Base-by-base conservation (phyloP, 2,888 invertebrate genomes). In the Dolomedes plantarius region DNA sequence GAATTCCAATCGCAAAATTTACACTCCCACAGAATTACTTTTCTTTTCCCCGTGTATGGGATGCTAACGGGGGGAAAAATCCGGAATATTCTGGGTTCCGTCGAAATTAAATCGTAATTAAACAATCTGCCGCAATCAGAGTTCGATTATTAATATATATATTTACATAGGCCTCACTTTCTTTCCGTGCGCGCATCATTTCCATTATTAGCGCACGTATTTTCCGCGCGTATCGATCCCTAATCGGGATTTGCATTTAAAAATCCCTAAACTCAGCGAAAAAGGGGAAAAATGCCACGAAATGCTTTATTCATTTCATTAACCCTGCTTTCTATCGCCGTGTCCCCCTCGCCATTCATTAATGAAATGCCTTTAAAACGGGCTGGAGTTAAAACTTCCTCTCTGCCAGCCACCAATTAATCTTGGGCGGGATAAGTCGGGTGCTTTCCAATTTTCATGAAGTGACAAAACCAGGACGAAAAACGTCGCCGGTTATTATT, bases 351-450 rank as follows among this genome's bases (percentile, higher is more conserved):
- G 62, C n/a, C n/a, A n/a, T 71, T 85, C 83, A 85, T 85, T 85
- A 85, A 85, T 85, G 73, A 85, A 85, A 85, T 77, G 67, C 67
- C 77, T 85, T 80, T 83, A 83, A 83, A 83, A 83, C 72, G n/a
- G n/a, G 76, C 71, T 69, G 71, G 72, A 78, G 77, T 76, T 75
- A 71, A 72, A 67, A 64, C 65, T 36, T 65, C 71, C 71, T 41
- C 46, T 65, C 71, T 64, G 32, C 41, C 56, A 39, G 64, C 64
- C 64, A 73, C 72, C 83, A 72, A 83, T 83, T 83, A 85, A 85
- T 85, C 71, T 72, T 67, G 31, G 16, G 28, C 67, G 41, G 39
- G 50, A 67, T 36, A 27, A 67, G 32, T 27, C 62, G 56, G 46
- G 27, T 41, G 46, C 19, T 19, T 46, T 28, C 39, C 73, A 29